Conservation (phyloP, 2,888 invertebrate species). For the Parapristionchus giblindavisi region DNA sequence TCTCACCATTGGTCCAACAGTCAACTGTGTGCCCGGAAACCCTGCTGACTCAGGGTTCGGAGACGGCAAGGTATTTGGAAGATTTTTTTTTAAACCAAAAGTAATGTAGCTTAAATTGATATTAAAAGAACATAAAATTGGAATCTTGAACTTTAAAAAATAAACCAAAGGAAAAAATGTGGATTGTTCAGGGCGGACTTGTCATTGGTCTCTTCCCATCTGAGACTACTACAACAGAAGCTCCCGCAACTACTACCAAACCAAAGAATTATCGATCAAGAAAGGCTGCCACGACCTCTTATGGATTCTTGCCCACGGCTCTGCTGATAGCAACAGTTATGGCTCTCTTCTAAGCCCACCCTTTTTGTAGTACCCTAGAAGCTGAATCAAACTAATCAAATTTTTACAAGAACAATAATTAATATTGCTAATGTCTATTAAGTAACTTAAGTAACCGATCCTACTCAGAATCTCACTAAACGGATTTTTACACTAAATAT, state of each 20-base stretch:
- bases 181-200: conserved; percentile 28
- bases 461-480: too few species aligned
- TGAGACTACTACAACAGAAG: conserved; percentile 24
- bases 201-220: conserved; percentile 39
- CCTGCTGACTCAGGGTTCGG: conserved; percentile 57
- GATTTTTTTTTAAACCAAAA: too few species aligned
- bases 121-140: not conserved
- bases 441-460: too few species aligned
- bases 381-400: too few species aligned
- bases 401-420: too few species aligned
- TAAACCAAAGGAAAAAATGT: not conserved
- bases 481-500: too few species aligned
- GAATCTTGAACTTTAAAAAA: not conserved
- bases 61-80: conserved; percentile 49
- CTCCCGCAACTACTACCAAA: conserved; percentile 18
- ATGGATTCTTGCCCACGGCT: not conserved
- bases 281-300: conserved; percentile 1
- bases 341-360: conserved; percentile 11
- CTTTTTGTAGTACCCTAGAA: too few species aligned
- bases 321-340: not conserved
- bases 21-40: conserved; percentile 67
- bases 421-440: too few species aligned
- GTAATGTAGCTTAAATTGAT: not conserved
- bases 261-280: conserved; percentile 4
- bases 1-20: conserved; percentile 61